phyloP scores from a whole-genome alignment of 2,888 invertebrate species.

The Nephrotoma guestfalica region DNA sequence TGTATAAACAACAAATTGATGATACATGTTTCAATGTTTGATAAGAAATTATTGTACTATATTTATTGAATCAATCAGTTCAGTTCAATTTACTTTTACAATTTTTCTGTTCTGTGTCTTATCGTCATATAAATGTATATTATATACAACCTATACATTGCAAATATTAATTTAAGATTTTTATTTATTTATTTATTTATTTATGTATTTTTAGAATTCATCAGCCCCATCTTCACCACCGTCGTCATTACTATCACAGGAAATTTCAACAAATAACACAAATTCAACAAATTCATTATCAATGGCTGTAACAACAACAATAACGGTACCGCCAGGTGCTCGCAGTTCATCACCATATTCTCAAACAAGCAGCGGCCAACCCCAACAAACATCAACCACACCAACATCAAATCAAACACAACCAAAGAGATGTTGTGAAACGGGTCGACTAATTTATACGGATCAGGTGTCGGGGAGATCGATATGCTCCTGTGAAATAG shows the following conservation, averaged over 20 bases:
- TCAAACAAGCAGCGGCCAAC: conserved; percentile 32
- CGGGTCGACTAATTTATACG: conserved; percentile 79
- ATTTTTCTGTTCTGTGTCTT: neutral
- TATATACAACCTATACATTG: too few species aligned
- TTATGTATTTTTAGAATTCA: conserved; percentile 32
- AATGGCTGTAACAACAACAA: conserved; percentile 38
- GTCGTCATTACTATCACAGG: conserved; percentile 37
- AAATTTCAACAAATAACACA: neutral
- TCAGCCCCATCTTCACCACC: conserved; percentile 56
- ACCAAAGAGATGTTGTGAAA: conserved; percentile 67
- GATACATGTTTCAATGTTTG: neutral
- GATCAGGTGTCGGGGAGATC: conserved; percentile 81
- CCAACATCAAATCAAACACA: conserved; percentile 37
- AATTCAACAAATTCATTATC: conserved; percentile 29
- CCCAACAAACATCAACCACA: conserved; percentile 36
- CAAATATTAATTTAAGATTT: neutral
- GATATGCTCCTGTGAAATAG: conserved; percentile 82
- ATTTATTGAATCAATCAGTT: neutral
- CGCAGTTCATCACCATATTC: conserved; percentile 38
- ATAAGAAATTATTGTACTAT: neutral
- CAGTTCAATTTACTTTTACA: neutral
- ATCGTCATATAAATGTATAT: neutral
- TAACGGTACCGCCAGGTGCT: conserved; percentile 35
- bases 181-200: conserved; percentile 2
- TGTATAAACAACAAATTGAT: neutral